phyloP scores from a whole-genome alignment of 2,888 invertebrate genomes.

The Apamea crenata region DNA sequence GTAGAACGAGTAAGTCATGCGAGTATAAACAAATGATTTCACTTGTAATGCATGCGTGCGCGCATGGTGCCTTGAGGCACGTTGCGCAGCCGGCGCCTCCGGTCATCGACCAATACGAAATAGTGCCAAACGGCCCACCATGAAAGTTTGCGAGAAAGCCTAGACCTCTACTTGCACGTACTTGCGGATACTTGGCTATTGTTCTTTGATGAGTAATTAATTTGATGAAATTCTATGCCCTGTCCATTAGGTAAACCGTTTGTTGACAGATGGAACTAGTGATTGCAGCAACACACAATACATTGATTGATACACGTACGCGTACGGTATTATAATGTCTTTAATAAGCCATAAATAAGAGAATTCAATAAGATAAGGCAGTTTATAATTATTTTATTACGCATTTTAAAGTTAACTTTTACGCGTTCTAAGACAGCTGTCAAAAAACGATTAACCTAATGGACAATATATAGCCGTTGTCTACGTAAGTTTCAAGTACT shows the following conservation, averaged over 20 bases:
- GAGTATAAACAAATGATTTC: conserved; percentile 64
- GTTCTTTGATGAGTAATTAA: conserved; percentile 35
- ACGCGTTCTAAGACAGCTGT: too few relatives aligned
- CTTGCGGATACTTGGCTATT: conserved; percentile 3
- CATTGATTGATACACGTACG: too few relatives aligned
- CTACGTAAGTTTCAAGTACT: background rate
- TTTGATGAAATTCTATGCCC: background rate
- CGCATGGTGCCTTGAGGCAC: conserved; percentile 52
- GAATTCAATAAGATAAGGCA: too few relatives aligned
- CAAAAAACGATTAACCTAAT: too few relatives aligned
- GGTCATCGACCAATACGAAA: conserved; percentile 75
- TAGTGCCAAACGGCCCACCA: conserved; percentile 71
- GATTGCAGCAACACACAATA: too few relatives aligned
- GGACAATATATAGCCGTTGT: background rate
- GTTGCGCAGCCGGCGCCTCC: conserved; percentile 64
- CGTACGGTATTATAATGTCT: too few relatives aligned
- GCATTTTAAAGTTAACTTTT: too few relatives aligned
- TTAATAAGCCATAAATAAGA: too few relatives aligned
- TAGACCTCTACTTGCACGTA: conserved; percentile 31
- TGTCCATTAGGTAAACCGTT: too few relatives aligned
- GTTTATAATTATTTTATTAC: too few relatives aligned
- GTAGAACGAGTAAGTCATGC: conserved; percentile 53
- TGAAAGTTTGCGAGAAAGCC: conserved; percentile 63
- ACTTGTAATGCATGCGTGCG: conserved; percentile 62
- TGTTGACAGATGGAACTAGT: too few relatives aligned